Evolutionary conservation across 2,888 invertebrate species (phyloP), one percentile per base, ranked within the genome.

Genomic region (Argyresthia goedartella): DNA sequence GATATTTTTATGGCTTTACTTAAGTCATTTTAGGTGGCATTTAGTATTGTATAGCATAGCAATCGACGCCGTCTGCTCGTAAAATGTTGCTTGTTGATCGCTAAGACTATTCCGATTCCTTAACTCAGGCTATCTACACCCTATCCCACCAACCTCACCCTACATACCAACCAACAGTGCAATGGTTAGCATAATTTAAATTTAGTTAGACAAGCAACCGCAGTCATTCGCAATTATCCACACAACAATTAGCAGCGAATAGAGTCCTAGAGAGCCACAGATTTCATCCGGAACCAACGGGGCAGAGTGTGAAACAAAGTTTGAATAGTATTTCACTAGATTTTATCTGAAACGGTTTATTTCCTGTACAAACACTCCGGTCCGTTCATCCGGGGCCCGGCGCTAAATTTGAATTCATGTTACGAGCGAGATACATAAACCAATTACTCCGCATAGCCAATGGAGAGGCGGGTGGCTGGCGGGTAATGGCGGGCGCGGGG

Each of bases 381-480:
- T 72, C 66, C 69, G 71, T 76, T 71, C 69, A 69, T 71, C 73
- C 63, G 67, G 71, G 67, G 66, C 71, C 70, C 71, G 65, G 65
- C 69, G 81, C 78, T 79, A 84, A 84, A 85, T 84, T 85, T 85
- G 79, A 84, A 85, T 82, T 82, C 82, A 82, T 81, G 81, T 73
- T 81, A 77, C 80, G 78, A 81, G 80, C 78, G 67, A 73, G 71
- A 76, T 71, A 76, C 78, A 79, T 81, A 84, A 84, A 85, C 81
- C 81, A 85, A 85, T 84, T 84, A 82, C 76, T 67, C 69, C 71
- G 67, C 69, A 66, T 70, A 76, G 69, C 82, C 85, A 82, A 81
- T 86, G 76, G 25, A 25, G 25, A 4, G 25, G 25, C 25, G 25
- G 25, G 25, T 25, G 25, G 25, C 6, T 2, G 6, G 80, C 78